Evolutionary conservation across 64 coral and sea anemone genomes (phyloP).

Genomic region (Actinia equina): DNA sequence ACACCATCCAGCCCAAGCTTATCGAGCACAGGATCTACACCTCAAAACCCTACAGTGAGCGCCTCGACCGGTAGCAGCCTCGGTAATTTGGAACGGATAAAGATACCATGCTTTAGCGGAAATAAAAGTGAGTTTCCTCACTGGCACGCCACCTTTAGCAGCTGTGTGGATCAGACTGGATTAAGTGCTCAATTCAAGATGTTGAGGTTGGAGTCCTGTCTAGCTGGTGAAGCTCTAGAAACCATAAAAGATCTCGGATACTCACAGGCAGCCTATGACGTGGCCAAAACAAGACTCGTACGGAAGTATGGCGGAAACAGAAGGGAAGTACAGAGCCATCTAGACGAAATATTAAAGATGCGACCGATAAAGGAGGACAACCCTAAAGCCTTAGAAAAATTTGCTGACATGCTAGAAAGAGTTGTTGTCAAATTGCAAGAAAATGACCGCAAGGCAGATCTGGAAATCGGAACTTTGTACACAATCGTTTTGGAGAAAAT

Average conservation of each 20-base stretch:
- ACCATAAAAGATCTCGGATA: conserved; percentile 55
- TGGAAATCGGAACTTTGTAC: conserved; percentile 73
- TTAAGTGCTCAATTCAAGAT: conserved; percentile 45
- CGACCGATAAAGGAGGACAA: conserved; percentile 59
- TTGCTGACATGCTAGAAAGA: conserved; percentile 60
- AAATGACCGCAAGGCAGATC: conserved; percentile 44
- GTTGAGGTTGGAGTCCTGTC: conserved; percentile 42
- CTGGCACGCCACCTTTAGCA: conserved; percentile 37
- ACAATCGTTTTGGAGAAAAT: conserved; percentile 68
- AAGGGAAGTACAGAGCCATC: conserved; percentile 57
- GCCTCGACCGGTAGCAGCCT: background rate
- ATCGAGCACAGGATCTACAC: background rate
- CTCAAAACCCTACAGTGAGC: background rate
- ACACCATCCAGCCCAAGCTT: background rate
- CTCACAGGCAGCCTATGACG: conserved; percentile 31
- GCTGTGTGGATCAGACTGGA: conserved; percentile 41
- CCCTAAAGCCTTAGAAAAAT: conserved; percentile 66
- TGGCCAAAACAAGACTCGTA: conserved; percentile 11
- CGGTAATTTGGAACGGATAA: conserved; percentile 28
- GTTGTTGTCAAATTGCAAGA: conserved; percentile 57
- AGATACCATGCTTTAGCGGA: conserved; percentile 22
- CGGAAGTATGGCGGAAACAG: conserved; percentile 54
- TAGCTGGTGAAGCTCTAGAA: conserved; percentile 41
- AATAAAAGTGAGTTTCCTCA: conserved; percentile 38
- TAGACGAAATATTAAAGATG: conserved; percentile 40